Percentiles rank a stretch among this genome's conserved stretches.
Conservation (phyloP, 2,888 invertebrate genomes). For the Eristalinus sepulchralis region DNA sequence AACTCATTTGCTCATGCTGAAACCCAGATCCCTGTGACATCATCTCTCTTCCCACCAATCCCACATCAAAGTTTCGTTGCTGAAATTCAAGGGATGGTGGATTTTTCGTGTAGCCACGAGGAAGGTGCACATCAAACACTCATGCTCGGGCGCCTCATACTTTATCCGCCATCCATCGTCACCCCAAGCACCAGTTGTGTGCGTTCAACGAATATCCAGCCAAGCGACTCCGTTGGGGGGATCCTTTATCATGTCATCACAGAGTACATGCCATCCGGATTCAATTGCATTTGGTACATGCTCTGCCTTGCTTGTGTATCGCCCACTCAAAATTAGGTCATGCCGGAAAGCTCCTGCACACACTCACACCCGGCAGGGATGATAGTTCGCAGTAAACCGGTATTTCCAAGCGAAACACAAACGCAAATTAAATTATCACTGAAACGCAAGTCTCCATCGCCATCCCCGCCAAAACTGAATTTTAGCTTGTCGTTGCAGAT, state of each 20-base stretch:
- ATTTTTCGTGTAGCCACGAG: constrained; percentile 19
- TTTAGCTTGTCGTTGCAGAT: neutral
- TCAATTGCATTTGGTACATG: constrained; percentile 48
- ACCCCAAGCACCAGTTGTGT: neutral
- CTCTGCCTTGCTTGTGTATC: constrained; percentile 17
- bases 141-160: constrained; percentile 24
- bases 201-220: neutral
- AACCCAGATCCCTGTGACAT: constrained; percentile 52
- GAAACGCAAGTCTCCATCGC: neutral
- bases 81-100: neutral
- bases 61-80: neutral
- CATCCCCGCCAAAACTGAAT: neutral
- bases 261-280: constrained; percentile 12
- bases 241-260: constrained; percentile 15
- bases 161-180: constrained; percentile 10
- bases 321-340: constrained; percentile 63
- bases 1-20: constrained; percentile 34
- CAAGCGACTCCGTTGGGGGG: neutral
- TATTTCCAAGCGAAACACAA: constrained; percentile 40
- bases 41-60: neutral
- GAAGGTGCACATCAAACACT: constrained; percentile 21
- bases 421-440: constrained; percentile 58
- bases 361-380: neutral
- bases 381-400: constrained; percentile 28
- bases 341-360: constrained; percentile 54